Conservation (phyloP, 2,888 invertebrate genomes). For the Synergus itoensis region DNA sequence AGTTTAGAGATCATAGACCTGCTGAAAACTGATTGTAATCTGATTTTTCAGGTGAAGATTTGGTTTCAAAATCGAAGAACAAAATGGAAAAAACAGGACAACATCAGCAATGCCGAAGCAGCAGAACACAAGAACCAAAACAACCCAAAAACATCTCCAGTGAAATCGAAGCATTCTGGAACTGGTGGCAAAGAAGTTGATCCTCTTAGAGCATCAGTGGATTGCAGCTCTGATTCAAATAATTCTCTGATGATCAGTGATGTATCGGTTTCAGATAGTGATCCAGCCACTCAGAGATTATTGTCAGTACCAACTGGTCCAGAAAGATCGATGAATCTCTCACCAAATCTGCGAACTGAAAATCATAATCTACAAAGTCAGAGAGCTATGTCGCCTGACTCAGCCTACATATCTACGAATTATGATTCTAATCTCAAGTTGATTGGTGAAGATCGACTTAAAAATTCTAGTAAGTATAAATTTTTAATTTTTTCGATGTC, state of each 20-base stretch:
- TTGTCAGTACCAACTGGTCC: slow-evolving; percentile 34
- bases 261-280: slow-evolving; percentile 62
- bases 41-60: slow-evolving; percentile 87
- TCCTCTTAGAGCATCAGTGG: slow-evolving; percentile 54
- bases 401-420: slow-evolving; percentile 20
- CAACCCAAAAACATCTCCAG: slow-evolving; percentile 60
- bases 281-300: slow-evolving; percentile 50
- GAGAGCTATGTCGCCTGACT: background rate
- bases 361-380: background rate
- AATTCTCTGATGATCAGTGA: slow-evolving; percentile 64
- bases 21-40: background rate
- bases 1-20: too few species aligned
- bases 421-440: slow-evolving; percentile 20
- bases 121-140: slow-evolving; percentile 87
- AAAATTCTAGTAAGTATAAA: background rate
- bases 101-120: slow-evolving; percentile 92
- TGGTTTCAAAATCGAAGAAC: slow-evolving; percentile 94
- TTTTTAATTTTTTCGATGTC: background rate
- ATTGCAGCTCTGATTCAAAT: slow-evolving; percentile 65
- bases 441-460: slow-evolving; percentile 1
- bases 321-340: slow-evolving; percentile 20
- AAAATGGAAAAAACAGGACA: slow-evolving; percentile 95
- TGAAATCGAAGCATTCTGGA: slow-evolving; percentile 51
- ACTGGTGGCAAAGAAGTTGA: slow-evolving; percentile 51
- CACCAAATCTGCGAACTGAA: background rate